Evolutionary conservation across 2,888 invertebrate species (phyloP).

Genomic region (Ecdyonurus torrentis): DNA sequence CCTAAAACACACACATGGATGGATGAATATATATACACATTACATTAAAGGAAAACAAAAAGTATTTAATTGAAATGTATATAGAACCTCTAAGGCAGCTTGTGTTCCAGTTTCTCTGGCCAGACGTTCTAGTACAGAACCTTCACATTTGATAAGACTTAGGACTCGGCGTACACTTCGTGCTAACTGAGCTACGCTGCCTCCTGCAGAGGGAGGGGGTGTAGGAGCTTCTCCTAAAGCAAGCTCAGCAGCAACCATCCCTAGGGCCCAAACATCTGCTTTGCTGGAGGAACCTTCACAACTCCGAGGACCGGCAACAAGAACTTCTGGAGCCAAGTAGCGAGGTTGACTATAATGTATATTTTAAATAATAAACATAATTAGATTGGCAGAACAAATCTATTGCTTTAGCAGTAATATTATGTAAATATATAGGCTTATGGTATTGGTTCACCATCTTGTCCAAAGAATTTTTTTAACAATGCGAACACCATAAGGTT

Average conservation of each 20-base stretch:
- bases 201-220: slow-evolving; percentile 29
- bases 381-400: too few relatives aligned
- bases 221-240: slow-evolving; percentile 52
- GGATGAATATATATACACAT: neutral
- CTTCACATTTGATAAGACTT: slow-evolving; percentile 39
- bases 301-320: slow-evolving; percentile 35
- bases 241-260: slow-evolving; percentile 74
- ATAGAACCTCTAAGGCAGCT: slow-evolving; percentile 12
- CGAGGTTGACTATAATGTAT: slow-evolving; percentile 43
- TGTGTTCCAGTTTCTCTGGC: slow-evolving; percentile 47
- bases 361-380: slow-evolving; percentile 9
- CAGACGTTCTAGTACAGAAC: slow-evolving; percentile 47
- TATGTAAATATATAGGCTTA: too few relatives aligned
- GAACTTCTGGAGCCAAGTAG: slow-evolving; percentile 69
- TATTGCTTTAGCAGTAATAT: too few relatives aligned
- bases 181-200: slow-evolving; percentile 40
- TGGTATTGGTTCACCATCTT: too few relatives aligned
- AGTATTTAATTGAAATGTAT: neutral
- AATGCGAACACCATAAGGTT: too few relatives aligned
- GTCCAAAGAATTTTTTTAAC: too few relatives aligned
- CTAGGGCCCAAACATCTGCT: slow-evolving; percentile 87
- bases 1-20: neutral
- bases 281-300: slow-evolving; percentile 40
- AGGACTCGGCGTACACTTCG: slow-evolving; percentile 58
- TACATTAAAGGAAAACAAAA: neutral